Evolutionary conservation across 1,140 invertebrate genomes (phyloP).

Genomic region (Drosophila mayri): DNA sequence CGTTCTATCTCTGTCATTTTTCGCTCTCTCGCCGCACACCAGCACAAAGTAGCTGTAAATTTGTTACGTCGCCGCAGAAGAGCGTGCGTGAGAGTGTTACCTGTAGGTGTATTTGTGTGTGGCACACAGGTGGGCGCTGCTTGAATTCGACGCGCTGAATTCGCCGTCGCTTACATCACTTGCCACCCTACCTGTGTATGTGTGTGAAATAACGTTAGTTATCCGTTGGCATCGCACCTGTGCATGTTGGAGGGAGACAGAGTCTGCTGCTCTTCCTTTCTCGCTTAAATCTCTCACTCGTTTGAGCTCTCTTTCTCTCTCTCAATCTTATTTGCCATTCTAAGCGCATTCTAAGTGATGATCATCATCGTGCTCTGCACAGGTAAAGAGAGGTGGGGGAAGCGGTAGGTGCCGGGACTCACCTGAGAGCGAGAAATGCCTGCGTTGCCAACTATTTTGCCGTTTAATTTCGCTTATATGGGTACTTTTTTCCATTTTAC

Average conservation of each 20-base stretch:
- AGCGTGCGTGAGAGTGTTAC: constrained; percentile 2
- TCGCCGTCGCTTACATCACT: constrained; percentile 79
- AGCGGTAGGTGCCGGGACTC: constrained; percentile 1
- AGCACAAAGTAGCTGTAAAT: constrained; percentile 82
- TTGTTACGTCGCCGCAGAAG: constrained; percentile 72
- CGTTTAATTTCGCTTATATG: constrained; percentile 82
- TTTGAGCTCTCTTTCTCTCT: constrained; percentile 2
- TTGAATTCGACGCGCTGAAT: constrained; percentile 55
- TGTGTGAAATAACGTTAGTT: constrained; percentile 82
- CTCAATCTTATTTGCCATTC: constrained; percentile 79
- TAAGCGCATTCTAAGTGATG: constrained; percentile 77
- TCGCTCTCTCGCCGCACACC: constrained; percentile 58
- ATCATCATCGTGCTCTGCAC: constrained; percentile 23
- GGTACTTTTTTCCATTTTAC: constrained; percentile 59
- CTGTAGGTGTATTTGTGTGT: constrained; percentile 24
- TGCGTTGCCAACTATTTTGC: constrained; percentile 82
- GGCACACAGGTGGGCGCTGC: constrained; percentile 62
- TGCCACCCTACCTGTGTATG: constrained; percentile 24
- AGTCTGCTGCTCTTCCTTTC: constrained; percentile 2
- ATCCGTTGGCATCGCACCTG: constrained; percentile 66
- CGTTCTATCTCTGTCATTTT: constrained; percentile 9
- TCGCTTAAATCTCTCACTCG: constrained; percentile 1
- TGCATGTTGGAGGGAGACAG: constrained; percentile 16
- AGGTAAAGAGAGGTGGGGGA: neutral
- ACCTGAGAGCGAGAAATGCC: constrained; percentile 48